Evolutionary conservation across 1,140 invertebrate species (phyloP), one percentile per base, ranked within the genome.

Genomic region (Euborellia annulipes): DNA sequence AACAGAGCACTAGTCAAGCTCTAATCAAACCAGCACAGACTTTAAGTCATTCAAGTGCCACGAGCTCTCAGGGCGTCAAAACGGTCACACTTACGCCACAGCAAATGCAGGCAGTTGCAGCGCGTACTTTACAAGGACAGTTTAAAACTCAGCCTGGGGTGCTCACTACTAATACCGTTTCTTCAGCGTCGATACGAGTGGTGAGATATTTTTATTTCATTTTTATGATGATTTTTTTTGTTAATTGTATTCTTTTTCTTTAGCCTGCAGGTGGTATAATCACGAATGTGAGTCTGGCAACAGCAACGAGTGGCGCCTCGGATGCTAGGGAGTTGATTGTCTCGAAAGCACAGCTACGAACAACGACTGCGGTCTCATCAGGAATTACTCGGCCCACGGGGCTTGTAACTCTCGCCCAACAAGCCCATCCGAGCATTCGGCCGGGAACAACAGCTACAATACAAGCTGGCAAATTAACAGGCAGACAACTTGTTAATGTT

Each of bases 311-410:
- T 53, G 14, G 36, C 53, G 7, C 36, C 48, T 6, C 4, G 4
- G 23, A 27, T 6, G 4, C 23, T 6, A 27, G 23, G 11, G 23
- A 27, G 23, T 4, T 27, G 11, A n/a, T n/a, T n/a, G n/a, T 41
- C 46, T 16, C 45, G 46, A 30, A 48, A 52, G 39, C 39, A 52
- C 18, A 45, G 44, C 7, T 39, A 39, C 23, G 53, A 53, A 17
- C 52, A 55, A 30, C 51, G 53, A 20, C 40, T 53, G 34, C 53
- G 53, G 53, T 36, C 21, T 53, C 6, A 23, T n/a, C n/a, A n/a
- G n/a, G n/a, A n/a, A n/a, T n/a, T n/a, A 50, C 0, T 43, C 23
- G 9, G 50, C 48, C 43, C 46, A 48, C 3, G 36, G 32, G 27
- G 8, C 36, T n/a, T 32, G 27, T 43, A 14, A 45, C 47, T 45